Base-by-base conservation (phyloP, 2,888 invertebrate species). In the Caenorhabditis uteleia region DNA sequence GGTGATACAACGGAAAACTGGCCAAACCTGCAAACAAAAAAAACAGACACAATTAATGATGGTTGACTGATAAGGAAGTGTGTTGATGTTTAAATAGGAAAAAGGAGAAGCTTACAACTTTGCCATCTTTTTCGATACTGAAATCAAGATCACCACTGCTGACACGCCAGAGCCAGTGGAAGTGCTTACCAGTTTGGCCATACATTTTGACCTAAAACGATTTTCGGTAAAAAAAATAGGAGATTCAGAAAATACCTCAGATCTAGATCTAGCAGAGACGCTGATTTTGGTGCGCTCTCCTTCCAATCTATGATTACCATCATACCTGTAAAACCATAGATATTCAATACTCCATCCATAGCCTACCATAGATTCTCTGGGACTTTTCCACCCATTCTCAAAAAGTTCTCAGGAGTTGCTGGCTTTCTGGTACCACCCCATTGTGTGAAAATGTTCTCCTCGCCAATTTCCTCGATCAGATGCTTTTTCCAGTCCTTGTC, bases 371-470 rank as follows among this genome's bases (percentile, higher is more conserved):
- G 34, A 26, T 54, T 62, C 38, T 74, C 70, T 3, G 74, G 74
- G 20, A 67, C 70, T 40, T 75, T 75, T 39, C 74, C 75, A 23
- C 80, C 79, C 67, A 78, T 68, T 12, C 79, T 65, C 27, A 80
- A 50, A 20, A 68, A 68, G 10, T 78, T 79, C 20, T 48, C 57
- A 10, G 67, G 58, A 36, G 38, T 43, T 10, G 33, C 48, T 25
- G 47, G 38, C 20, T 64, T 54, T 46, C 69, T 70, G 20, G 42
- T 55, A 26, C 75, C 75, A n/a, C 75, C 75, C 75, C 75, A 75
- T 36, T 72, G 68, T 49, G 60, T 51, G 47, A 65, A 70, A 16
- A 75, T 62, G 50, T 72, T 70, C 31, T 70, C 65, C 14, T 62
- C 66, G 29, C 74, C 74, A 31, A 71, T 50, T 38, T 67, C 70